Base-by-base conservation (phyloP, 2,113 vertebrate species). In the Micronisus gabar region DNA sequence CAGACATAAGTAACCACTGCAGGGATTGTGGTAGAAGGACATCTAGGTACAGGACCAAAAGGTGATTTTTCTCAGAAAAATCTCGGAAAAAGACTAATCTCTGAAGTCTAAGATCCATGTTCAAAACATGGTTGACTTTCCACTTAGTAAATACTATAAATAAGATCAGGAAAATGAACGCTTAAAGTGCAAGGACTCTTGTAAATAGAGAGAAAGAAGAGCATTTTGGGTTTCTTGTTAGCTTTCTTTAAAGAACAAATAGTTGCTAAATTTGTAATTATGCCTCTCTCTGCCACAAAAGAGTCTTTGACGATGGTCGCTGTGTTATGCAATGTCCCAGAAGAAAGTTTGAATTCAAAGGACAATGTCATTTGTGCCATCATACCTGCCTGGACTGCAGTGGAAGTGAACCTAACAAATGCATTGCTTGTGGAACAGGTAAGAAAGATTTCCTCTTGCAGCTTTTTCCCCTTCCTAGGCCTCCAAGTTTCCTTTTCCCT, bases 401-500 rank as follows among this genome's bases (percentile, higher is more conserved):
- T 41, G 99, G 99, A 68, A 98, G 98, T 29, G 98, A 98, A 38
- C 98, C 99, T 47, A 97, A 98, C 91, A 98, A 98, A 96, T 99
- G 99, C 65, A 99, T 97, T 32, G 68, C 98, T 75, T 99, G 99
- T 93, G 97, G 98, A 87, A 98, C 48, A 98, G 99, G 99, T 99
- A 97, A 97, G 97, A 40, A 40, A 80, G 15, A 50, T 38, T 91
- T 91, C 26, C 14, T 50, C 45, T 47, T 82, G 27, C 13, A n/a
- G 18, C 7, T 72, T 83, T 82, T 74, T 2, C 50, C 72, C 12
- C 6, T 59, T 85, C 9, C 18, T 82, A 72, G 56, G 43, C 50
- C 27, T 93, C 22, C 43, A 72, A n/a, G 18, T 73, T 78, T 26
- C 20, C 27, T n/a, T 14, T 59, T 36, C 45, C 11, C 22, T 72